Conservation (phyloP, 1,140 invertebrate genomes). For the Cyclina sinensis region DNA sequence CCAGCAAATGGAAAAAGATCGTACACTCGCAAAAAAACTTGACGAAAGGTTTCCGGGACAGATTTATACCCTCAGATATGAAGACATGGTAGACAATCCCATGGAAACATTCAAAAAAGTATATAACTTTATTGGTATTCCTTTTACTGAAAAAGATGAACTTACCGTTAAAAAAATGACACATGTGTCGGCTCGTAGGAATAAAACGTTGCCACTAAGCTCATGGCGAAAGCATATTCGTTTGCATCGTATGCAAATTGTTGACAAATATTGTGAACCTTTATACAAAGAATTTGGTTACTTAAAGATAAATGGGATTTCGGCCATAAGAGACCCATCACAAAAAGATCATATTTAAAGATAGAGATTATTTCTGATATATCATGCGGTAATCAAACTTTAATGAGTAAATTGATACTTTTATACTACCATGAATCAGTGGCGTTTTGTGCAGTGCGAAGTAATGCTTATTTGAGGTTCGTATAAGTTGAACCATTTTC, state of each 20-base stretch:
- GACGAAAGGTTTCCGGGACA: background rate
- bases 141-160: background rate
- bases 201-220: background rate
- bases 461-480: too few species aligned
- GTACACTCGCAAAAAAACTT: background rate
- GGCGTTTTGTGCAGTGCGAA: too few species aligned
- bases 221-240: conserved; percentile 1
- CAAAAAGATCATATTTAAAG: background rate
- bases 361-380: too few species aligned
- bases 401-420: too few species aligned
- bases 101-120: background rate
- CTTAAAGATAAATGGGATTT: background rate
- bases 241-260: background rate
- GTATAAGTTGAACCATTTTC: too few species aligned
- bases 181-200: too few species aligned
- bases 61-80: conserved; percentile 11
- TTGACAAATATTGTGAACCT: background rate
- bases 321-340: background rate
- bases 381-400: too few species aligned
- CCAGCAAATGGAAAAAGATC: background rate
- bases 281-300: conserved; percentile 15
- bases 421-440: too few species aligned
- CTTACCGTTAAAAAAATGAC: background rate
- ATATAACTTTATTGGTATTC: conserved; percentile 14
- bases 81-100: background rate